A percentile compares a stretch with the other conserved stretches of the same genome.
phyloP scores from a whole-genome alignment of 2,888 invertebrate species.

The Drosophila greeni region DNA sequence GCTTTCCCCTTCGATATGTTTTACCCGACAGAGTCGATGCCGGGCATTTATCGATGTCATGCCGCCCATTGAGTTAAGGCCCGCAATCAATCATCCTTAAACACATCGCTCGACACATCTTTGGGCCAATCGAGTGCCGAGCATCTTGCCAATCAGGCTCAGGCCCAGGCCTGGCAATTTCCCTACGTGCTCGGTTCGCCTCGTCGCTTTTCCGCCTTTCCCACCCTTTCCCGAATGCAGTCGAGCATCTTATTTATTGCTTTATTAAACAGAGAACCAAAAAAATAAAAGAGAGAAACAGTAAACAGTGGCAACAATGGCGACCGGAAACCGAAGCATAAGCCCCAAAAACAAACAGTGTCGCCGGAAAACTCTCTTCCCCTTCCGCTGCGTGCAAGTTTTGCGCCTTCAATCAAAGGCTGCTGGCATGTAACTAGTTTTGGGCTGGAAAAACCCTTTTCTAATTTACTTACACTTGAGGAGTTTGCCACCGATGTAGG shows the following conservation, averaged over 20 bases:
- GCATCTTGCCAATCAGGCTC: conserved; percentile 27
- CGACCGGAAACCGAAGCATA: conserved; percentile 30
- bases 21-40: not conserved
- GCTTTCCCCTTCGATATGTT: not conserved
- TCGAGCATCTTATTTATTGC: conserved; percentile 50
- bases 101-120: conserved; percentile 16
- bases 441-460: conserved; percentile 40
- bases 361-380: conserved; percentile 6
- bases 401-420: conserved; percentile 43
- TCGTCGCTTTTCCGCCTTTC: not conserved
- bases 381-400: conserved; percentile 8
- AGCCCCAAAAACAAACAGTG: conserved; percentile 36
- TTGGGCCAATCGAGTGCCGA: conserved; percentile 13
- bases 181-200: conserved; percentile 1
- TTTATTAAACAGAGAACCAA: conserved; percentile 45
- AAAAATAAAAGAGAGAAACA: not conserved
- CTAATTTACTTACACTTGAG: conserved; percentile 56
- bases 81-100: conserved; percentile 34
- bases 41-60: conserved; percentile 9
- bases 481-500: conserved; percentile 34
- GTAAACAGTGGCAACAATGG: conserved; percentile 6
- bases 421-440: conserved; percentile 42
- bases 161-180: conserved; percentile 1
- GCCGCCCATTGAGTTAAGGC: conserved; percentile 15
- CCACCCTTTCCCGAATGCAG: not conserved